A percentile compares a stretch with the other conserved stretches of the same genome.
These are phyloP conservation scores for Anthoscopus minutus DNA, from an alignment of 2,113 vertebrate genomes.

Conservation along the genomic window DNA sequence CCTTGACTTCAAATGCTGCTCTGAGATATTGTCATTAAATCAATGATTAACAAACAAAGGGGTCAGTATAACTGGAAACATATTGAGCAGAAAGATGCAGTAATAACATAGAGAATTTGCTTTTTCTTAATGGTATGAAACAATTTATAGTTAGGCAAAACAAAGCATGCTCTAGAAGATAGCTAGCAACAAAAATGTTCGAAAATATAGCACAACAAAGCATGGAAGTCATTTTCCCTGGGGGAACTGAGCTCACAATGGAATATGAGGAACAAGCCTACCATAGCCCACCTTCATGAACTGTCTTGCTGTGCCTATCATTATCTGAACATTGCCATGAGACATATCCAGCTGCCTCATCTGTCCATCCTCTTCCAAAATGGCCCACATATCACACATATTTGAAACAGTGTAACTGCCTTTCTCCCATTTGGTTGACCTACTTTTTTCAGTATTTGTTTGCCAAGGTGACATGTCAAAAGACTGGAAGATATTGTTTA, in stretches of 20 bases:
- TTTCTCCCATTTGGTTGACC: not conserved
- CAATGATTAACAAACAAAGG: not conserved
- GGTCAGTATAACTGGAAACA: not conserved
- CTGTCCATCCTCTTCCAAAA: not conserved
- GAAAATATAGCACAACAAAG: not conserved
- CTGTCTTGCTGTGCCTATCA: not conserved
- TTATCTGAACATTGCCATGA: not conserved
- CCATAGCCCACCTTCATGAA: not conserved
- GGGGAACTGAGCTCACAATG: not conserved
- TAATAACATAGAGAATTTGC: not conserved
- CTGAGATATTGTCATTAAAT: not conserved
- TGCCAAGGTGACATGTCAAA: not conserved
- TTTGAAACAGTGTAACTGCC: not conserved
- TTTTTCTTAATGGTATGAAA: not conserved
- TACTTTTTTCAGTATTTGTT: not conserved
- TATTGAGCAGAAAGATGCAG: not conserved
- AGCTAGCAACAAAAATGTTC: not conserved
- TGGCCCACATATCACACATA: not conserved
- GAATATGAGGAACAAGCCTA: not conserved
- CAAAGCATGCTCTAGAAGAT: not conserved
- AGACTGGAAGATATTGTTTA: not conserved
- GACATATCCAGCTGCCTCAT: not conserved
- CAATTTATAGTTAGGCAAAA: not conserved
- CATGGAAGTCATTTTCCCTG: not conserved
- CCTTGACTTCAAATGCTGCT: not conserved